These are phyloP conservation scores for Xenus cinereus DNA, from an alignment of 2,113 vertebrate species.

Conservation along the genomic window DNA sequence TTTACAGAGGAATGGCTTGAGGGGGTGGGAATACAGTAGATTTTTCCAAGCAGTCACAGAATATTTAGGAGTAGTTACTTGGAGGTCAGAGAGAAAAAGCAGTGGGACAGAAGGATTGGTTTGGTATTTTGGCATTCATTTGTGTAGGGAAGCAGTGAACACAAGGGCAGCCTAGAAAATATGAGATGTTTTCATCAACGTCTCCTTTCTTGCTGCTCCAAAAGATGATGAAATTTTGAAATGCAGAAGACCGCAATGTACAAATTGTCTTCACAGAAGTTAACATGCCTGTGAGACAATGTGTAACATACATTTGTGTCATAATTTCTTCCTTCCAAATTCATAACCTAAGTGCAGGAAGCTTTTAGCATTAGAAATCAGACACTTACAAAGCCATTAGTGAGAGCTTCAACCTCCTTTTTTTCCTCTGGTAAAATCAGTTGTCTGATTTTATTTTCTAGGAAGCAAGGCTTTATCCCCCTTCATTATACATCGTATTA, in stretches of 20 bases:
- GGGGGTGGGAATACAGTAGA: neutral
- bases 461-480: neutral
- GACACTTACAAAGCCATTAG: neutral
- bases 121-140: neutral
- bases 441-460: neutral
- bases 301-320: neutral
- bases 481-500: neutral
- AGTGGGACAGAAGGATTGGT: neutral
- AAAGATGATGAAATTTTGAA: neutral
- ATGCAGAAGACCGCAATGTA: neutral
- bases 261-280: neutral
- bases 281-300: neutral
- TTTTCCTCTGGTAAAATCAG: neutral
- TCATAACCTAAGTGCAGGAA: neutral
- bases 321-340: neutral
- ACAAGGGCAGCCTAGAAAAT: neutral
- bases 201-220: neutral
- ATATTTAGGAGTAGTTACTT: neutral
- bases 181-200: neutral
- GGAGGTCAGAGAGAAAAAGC: neutral
- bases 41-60: neutral
- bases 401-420: neutral
- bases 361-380: slow-evolving; percentile 32
- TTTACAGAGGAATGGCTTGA: neutral
- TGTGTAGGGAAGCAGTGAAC: neutral